phyloP scores from a whole-genome alignment of 2,113 vertebrate genomes.

The Harpagus bidentatus region DNA sequence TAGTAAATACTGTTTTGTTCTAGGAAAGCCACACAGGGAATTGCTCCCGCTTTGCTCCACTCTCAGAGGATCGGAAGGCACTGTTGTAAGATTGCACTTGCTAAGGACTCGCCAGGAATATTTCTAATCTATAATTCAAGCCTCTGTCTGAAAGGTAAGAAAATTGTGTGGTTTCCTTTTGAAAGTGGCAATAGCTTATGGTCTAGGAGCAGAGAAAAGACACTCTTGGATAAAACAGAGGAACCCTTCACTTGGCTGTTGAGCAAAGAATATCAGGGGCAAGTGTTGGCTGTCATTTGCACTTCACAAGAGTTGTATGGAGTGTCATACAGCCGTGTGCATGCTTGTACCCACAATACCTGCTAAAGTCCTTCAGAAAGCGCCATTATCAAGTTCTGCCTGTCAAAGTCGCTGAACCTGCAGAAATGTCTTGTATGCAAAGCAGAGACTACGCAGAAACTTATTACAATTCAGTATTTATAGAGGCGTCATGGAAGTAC shows the following conservation, averaged over 20 bases:
- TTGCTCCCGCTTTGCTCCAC: neutral
- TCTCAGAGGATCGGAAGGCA: neutral
- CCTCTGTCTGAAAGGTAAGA: neutral
- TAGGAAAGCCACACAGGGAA: neutral
- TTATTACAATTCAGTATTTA: neutral
- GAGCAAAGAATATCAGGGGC: neutral
- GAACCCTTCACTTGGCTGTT: neutral
- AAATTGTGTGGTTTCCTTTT: neutral
- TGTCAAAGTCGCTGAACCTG: neutral
- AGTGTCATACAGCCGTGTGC: accelerated
- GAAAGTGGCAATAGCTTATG: neutral
- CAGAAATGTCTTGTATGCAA: neutral
- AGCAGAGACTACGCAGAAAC: neutral
- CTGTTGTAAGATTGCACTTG: neutral
- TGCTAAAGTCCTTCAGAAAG: neutral
- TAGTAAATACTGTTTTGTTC: neutral
- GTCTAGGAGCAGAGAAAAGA: neutral
- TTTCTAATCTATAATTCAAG: neutral
- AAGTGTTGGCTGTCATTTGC: neutral
- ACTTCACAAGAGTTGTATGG: neutral
- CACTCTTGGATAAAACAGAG: neutral
- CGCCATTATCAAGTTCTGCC: neutral
- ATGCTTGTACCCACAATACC: accelerated
- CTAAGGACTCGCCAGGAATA: neutral
- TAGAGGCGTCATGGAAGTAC: neutral